phyloP scores from a whole-genome alignment of 2,113 vertebrate species.

The Trogon surrucura region DNA sequence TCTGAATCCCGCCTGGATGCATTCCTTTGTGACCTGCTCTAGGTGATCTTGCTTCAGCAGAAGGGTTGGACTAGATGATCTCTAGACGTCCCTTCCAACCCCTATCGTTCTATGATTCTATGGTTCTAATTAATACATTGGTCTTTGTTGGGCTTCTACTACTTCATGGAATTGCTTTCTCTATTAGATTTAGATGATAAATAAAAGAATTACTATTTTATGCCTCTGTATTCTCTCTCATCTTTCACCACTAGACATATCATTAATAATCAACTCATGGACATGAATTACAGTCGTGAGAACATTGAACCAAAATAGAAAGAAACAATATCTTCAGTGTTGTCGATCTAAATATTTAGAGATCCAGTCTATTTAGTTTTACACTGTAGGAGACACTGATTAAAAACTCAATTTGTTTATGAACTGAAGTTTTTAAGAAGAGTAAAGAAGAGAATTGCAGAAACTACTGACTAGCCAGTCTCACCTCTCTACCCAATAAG shows the following conservation, averaged over 20 bases:
- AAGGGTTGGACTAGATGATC: too few relatives aligned
- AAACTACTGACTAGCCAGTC: neutral
- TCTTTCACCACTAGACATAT: neutral
- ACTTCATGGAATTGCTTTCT: neutral
- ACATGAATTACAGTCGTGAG: neutral
- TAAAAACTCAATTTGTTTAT: neutral
- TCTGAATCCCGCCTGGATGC: too few relatives aligned
- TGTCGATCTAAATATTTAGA: neutral
- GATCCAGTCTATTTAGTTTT: neutral
- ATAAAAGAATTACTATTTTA: neutral
- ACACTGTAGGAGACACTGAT: neutral
- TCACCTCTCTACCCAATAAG: neutral
- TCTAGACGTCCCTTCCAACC: too few relatives aligned
- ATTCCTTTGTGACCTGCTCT: too few relatives aligned
- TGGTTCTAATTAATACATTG: neutral
- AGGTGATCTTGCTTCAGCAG: too few relatives aligned
- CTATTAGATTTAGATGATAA: neutral
- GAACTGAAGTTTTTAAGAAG: neutral
- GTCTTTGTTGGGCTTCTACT: neutral
- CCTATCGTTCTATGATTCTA: too few relatives aligned
- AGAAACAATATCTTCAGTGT: neutral
- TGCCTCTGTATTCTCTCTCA: neutral
- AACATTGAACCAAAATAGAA: neutral
- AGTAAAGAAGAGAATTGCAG: neutral
- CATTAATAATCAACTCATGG: neutral